phyloP scores from a whole-genome alignment of 2,888 invertebrate genomes.

The Ophion ventricosus region DNA sequence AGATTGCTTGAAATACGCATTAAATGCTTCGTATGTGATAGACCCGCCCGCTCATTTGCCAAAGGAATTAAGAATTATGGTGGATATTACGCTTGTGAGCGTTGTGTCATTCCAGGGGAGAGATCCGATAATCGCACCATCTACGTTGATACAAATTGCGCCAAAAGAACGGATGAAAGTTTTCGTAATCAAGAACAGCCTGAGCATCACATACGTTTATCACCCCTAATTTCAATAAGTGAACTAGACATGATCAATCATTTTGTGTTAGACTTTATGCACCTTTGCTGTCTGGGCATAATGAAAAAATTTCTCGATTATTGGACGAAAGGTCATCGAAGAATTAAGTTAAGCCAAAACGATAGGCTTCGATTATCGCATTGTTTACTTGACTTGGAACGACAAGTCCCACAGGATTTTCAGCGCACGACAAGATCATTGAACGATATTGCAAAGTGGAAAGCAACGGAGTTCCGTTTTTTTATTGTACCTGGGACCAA shows the following conservation, averaged over 20 bases:
- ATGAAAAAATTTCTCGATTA: conserved; percentile 20
- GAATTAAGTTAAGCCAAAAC: conserved; percentile 27
- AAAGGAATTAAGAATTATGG: conserved; percentile 53
- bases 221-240: conserved; percentile 9
- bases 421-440: conserved; percentile 62
- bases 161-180: conserved; percentile 2
- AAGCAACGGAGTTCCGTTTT: conserved; percentile 64
- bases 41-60: conserved; percentile 44
- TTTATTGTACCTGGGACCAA: conserved; percentile 67
- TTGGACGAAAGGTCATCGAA: conserved; percentile 2
- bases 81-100: conserved; percentile 45
- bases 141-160: conserved; percentile 3
- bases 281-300: conserved; percentile 14
- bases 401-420: conserved; percentile 61
- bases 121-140: conserved; percentile 15
- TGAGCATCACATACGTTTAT: conserved; percentile 27
- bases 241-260: conserved; percentile 50
- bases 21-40: conserved; percentile 6
- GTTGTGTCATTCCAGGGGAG: conserved; percentile 35
- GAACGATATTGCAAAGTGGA: conserved; percentile 49
- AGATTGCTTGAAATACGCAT: too few species aligned
- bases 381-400: background rate
- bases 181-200: conserved; percentile 37
- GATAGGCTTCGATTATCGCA: background rate
- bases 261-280: conserved; percentile 63